Conservation (phyloP, 2,888 invertebrate genomes). For the Ellobium chinense region DNA sequence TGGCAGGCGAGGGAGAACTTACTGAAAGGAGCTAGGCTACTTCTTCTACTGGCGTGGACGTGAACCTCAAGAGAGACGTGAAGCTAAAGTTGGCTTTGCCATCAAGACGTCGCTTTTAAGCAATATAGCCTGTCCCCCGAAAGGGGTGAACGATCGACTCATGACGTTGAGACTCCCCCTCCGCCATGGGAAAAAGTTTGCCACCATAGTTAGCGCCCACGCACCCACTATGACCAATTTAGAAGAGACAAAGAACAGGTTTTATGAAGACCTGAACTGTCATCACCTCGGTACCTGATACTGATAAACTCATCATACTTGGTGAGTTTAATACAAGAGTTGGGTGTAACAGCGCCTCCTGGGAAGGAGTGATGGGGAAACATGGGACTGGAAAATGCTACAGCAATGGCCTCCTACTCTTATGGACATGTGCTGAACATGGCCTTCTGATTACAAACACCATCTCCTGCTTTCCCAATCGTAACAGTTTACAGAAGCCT, state of each 20-base stretch:
- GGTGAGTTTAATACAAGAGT: constrained; percentile 19
- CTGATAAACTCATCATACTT: constrained; percentile 17
- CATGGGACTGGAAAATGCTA: constrained; percentile 18
- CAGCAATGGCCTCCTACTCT: constrained; percentile 10
- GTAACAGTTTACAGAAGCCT: too few species aligned
- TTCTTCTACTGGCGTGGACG: constrained; percentile 12
- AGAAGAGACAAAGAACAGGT: constrained; percentile 11
- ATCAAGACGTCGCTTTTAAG: not conserved
- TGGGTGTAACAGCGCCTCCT: not conserved
- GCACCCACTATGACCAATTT: constrained; percentile 34
- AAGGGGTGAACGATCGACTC: not conserved
- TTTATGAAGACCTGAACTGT: constrained; percentile 13
- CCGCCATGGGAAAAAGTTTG: not conserved
- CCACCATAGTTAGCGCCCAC: constrained; percentile 8
- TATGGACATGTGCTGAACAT: constrained; percentile 19
- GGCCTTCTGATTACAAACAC: constrained; percentile 18
- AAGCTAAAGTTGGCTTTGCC: not conserved
- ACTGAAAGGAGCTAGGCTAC: not conserved
- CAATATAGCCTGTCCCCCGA: not conserved
- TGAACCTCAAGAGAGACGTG: not conserved
- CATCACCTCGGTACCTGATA: constrained; percentile 6
- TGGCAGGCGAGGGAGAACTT: not conserved
- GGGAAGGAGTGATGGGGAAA: not conserved
- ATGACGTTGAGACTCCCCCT: constrained; percentile 20
- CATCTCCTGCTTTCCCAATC: constrained; percentile 7